Percentiles rank a stretch among this genome's conserved stretches.
Conservation (phyloP, 1,140 invertebrate species). For the Halyomorpha halys region DNA sequence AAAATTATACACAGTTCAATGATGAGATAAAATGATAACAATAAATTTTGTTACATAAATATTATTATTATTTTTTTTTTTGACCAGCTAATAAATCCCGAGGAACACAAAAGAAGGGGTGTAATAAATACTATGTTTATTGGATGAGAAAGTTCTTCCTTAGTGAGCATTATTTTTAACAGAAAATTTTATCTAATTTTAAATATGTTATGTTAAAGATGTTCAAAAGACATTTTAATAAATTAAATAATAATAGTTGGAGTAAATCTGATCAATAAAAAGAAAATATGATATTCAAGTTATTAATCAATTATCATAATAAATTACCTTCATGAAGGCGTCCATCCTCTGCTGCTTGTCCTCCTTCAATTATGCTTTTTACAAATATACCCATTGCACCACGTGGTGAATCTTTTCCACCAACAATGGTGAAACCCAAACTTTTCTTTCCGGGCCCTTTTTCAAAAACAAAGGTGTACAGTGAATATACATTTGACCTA, state of each 20-base stretch:
- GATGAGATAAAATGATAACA: not conserved
- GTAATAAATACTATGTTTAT: too few relatives aligned
- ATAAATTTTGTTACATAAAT: not conserved
- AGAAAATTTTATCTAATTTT: too few relatives aligned
- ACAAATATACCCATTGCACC: slow-evolving; percentile 81
- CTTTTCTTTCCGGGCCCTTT: slow-evolving; percentile 77
- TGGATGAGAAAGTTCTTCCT: too few relatives aligned
- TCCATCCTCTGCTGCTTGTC: slow-evolving; percentile 77
- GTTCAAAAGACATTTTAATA: too few relatives aligned
- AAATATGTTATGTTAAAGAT: too few relatives aligned
- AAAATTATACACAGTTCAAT: not conserved
- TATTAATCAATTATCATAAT: not conserved
- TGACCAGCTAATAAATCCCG: too few relatives aligned
- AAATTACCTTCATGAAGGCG: slow-evolving; percentile 63
- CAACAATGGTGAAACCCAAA: slow-evolving; percentile 84
- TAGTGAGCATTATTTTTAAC: too few relatives aligned
- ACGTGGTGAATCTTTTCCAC: slow-evolving; percentile 76
- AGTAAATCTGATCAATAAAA: not conserved
- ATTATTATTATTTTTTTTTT: too few relatives aligned
- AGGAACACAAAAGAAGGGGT: too few relatives aligned
- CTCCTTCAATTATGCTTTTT: slow-evolving; percentile 76
- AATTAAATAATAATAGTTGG: not conserved
- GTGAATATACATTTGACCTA: slow-evolving; percentile 51
- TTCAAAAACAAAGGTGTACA: slow-evolving; percentile 64
- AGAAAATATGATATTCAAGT: not conserved